Base-by-base conservation (phyloP, 2,888 invertebrate genomes). In the Frankliniella intonsa region DNA sequence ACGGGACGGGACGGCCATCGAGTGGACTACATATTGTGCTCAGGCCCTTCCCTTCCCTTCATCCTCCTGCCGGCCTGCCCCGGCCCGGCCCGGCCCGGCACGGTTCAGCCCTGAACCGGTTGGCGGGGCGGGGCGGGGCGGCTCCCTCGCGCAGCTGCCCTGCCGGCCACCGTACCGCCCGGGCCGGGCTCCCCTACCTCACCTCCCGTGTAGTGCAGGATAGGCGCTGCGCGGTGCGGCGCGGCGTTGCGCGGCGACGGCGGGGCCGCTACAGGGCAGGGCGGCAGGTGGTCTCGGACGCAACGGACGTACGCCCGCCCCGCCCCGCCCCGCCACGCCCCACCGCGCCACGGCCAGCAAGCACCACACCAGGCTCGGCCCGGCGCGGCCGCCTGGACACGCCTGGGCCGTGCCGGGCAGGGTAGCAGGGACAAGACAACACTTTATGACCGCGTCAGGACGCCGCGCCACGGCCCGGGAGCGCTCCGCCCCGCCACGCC, bases 381-480 rank as follows among this genome's bases (percentile, higher is more conserved):
- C 62, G 19, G 17, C 62, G 3, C 55, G 7, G 62, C 62, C 62
- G 62, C 38, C 38, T 38, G 38, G 38, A 38, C 62, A 7, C 62
- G 62, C 14, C 14, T n/a, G 62, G 17, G 19, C 62, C n/a, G 62
- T 62, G 19, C 14, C 11, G 14, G 62, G 0, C 62, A 17, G 62
- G 62, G 12, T 0, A 17, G 14, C 7, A 17, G 14, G 14, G 19
- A n/a, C 62, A 17, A n/a, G 69, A 76, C 69, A 76, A 25, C 69
- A 76, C 69, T 76, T 76, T 76, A 76, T 76, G 69, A 76, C 25
- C 55, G 55, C 55, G 55, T 19, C 55, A 19, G 17, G 55, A 55
- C 22, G 69, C 69, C 69, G 69, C 22, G n/a, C 69, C 25, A 12
- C 69, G 22, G 19, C 62, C 62, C 62, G 62, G 62, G 17, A 25